Percentiles rank a stretch among this genome's conserved stretches.
Conservation (phyloP, 2,888 invertebrate genomes). For the Agrotis segetum region DNA sequence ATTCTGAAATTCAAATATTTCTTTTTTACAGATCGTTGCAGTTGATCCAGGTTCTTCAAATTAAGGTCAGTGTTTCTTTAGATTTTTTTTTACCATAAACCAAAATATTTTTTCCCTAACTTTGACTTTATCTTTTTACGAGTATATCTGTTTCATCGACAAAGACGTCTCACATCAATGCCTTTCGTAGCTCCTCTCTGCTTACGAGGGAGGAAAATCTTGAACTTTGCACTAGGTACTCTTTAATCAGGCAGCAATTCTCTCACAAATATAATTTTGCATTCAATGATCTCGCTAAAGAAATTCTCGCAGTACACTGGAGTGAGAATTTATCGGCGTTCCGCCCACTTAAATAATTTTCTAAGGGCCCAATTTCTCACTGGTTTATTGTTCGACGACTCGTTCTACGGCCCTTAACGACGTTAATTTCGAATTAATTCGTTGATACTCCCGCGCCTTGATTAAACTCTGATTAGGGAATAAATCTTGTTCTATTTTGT, state of each 20-base stretch:
- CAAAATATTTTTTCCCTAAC: not conserved
- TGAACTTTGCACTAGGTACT: slow-evolving; percentile 22
- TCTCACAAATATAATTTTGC: slow-evolving; percentile 60
- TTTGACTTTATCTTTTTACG: not conserved
- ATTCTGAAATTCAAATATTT: slow-evolving; percentile 1
- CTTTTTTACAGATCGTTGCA: slow-evolving; percentile 27
- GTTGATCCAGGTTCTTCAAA: slow-evolving; percentile 4
- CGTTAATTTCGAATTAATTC: slow-evolving; percentile 87
- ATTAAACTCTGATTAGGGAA: slow-evolving; percentile 86
- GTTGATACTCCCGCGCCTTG: slow-evolving; percentile 80
- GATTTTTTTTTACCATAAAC: too few relatives aligned
- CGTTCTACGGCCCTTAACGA: slow-evolving; percentile 75
- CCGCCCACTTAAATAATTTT: slow-evolving; percentile 76
- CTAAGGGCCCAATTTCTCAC: slow-evolving; percentile 78
- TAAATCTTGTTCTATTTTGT: slow-evolving; percentile 78
- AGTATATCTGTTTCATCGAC: not conserved
- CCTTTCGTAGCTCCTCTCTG: not conserved
- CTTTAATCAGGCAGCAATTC: slow-evolving; percentile 55
- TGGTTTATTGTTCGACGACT: slow-evolving; percentile 82
- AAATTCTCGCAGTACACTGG: slow-evolving; percentile 61
- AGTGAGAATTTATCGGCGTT: slow-evolving; percentile 74
- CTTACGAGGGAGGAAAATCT: slow-evolving; percentile 12
- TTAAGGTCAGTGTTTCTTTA: slow-evolving; percentile 38
- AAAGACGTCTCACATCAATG: not conserved
- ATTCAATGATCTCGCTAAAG: slow-evolving; percentile 60